Percentiles rank a stretch among this genome's conserved stretches.
These are phyloP conservation scores for Apotomis betuletana DNA, from an alignment of 2,888 invertebrate genomes.

Conservation along the genomic window DNA sequence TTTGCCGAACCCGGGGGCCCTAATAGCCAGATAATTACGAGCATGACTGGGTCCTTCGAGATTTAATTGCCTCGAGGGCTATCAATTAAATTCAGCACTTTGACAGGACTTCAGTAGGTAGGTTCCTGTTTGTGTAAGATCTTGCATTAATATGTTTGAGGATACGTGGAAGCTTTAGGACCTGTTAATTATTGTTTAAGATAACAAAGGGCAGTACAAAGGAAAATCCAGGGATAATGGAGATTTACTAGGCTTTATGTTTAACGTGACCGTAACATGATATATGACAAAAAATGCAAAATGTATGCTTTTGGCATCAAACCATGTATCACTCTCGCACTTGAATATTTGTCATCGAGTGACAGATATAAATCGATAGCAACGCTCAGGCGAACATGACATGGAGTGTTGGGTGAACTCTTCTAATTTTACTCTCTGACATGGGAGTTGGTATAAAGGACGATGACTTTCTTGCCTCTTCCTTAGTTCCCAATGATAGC, in stretches of 20 bases:
- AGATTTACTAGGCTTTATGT: not conserved
- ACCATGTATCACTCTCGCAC: too few relatives aligned
- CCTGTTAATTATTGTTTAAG: slow-evolving; percentile 6
- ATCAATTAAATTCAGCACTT: slow-evolving; percentile 32
- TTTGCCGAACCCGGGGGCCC: slow-evolving; percentile 9
- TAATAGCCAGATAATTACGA: slow-evolving; percentile 36
- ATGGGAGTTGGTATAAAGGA: too few relatives aligned
- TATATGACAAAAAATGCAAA: too few relatives aligned
- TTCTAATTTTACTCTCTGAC: too few relatives aligned
- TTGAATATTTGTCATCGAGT: too few relatives aligned
- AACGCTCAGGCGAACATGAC: too few relatives aligned
- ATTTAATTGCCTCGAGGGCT: slow-evolving; percentile 35
- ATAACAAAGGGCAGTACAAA: not conserved
- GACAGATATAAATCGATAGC: too few relatives aligned
- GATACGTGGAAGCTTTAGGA: slow-evolving; percentile 2
- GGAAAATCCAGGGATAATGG: not conserved
- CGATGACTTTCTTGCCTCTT: too few relatives aligned
- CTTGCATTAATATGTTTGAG: slow-evolving; percentile 21
- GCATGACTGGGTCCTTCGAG: slow-evolving; percentile 22
- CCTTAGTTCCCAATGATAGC: too few relatives aligned
- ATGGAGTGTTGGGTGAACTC: too few relatives aligned
- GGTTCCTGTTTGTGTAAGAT: not conserved
- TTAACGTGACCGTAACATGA: too few relatives aligned
- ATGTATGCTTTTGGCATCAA: too few relatives aligned
- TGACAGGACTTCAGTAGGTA: slow-evolving; percentile 6